Evolutionary conservation across 2,888 invertebrate species (phyloP), one percentile per base, ranked within the genome.

Genomic region (Nephrotoma flavescens): DNA sequence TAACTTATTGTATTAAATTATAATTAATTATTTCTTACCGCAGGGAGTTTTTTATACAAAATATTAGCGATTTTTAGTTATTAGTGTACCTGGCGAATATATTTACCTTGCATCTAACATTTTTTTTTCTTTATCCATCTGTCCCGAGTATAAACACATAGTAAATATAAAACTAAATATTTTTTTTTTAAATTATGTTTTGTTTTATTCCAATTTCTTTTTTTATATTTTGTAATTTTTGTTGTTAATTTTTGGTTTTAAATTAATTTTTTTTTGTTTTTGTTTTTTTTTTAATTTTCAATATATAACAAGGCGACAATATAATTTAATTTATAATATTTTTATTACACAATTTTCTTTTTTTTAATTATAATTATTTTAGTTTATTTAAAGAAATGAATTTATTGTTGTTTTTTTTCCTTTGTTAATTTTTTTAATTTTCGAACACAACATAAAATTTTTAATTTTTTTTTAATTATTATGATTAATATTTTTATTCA

Each of bases 301-400:
- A 42, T 42, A 84, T 84, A 84, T 84, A 84, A 84, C 84, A 84
- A 84, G 84, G 84, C 84, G 84, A 84, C 84, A 41, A 84, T 84
- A 84, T 84, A 84, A 42, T 84, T 84, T 84, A 84, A 71, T 71
- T 71, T 71, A 71, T 71, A 71, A 71, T 71, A 71, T 71, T 71
- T 84, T 84, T 42, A 84, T 84, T 84, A 84, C 84, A 84, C 84
- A 84, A 42, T 84, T 83, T 41, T 41, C 42, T 47, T 41, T 41
- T 84, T 2, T 84, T 84, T 84, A n/a, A 42, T 84, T 84, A 42
- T 84, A 42, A 42, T 84, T 84, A 42, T 42, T 42, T 9, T 84
- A 42, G 41, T 84, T 84, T 15, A 42, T 42, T 84, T n/a, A n/a
- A 42, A 84, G 84, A 84, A 41, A 84, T 42, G 4, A 42, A 84